These are phyloP conservation scores for Tenrec ecaudatus DNA, from an alignment of 2,113 vertebrate species.

Conservation along the genomic window DNA sequence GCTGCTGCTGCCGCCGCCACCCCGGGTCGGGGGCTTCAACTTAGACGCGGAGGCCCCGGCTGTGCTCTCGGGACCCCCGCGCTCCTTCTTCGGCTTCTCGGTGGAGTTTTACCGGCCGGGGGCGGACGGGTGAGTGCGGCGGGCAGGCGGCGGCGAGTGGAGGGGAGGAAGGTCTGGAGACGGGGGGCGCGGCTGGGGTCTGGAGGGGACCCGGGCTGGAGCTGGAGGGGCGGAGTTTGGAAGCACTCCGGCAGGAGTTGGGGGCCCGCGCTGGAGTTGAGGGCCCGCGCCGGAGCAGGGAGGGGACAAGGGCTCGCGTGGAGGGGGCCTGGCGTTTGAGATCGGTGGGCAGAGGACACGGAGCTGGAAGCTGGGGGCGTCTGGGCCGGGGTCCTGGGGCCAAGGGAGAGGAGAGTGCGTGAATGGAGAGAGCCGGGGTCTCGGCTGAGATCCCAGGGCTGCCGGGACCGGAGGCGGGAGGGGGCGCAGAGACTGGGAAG, in stretches of 20 bases:
- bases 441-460: background rate
- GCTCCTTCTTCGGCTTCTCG: constrained; percentile 94
- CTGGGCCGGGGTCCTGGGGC: constrained; percentile 29
- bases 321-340: background rate
- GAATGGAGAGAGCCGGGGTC: constrained; percentile 15
- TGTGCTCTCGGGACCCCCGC: constrained; percentile 89
- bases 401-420: background rate
- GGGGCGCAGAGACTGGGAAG: constrained; percentile 56
- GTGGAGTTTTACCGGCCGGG: constrained; percentile 94
- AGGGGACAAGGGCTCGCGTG: constrained; percentile 46
- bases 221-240: constrained; percentile 53
- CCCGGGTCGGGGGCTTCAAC: constrained; percentile 90
- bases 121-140: constrained; percentile 88
- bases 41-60: constrained; percentile 91
- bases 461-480: background rate
- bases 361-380: constrained; percentile 32
- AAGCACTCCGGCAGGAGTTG: constrained; percentile 16
- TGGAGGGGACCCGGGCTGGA: constrained; percentile 28
- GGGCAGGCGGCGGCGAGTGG: background rate
- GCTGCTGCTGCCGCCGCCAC: constrained; percentile 79
- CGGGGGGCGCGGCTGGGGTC: constrained; percentile 57
- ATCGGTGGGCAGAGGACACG: background rate
- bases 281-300: constrained; percentile 27
- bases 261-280: constrained; percentile 49
- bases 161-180: background rate